Evolutionary conservation across 2,797 vertebrate species (phyloP), one percentile per base, ranked within the genome.

Genomic region (Melanotaenia nigrans): DNA sequence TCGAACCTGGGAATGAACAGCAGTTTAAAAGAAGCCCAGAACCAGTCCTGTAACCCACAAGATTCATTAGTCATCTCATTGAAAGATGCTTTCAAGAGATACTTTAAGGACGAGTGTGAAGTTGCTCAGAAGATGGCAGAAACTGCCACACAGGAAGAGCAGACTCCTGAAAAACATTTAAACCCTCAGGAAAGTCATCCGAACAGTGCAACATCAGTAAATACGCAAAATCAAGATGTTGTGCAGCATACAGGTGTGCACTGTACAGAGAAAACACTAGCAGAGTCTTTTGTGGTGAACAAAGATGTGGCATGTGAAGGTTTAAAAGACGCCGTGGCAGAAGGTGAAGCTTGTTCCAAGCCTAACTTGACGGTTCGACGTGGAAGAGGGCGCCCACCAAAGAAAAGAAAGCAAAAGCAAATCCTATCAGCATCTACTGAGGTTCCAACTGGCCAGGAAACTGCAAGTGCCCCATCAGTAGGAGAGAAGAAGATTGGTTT

Each of bases 361-460:
- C 61, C 73, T 1, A 38, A 35, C 2, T 3, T 36, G 6, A 0
- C 25, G 22, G 10, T 16, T 35, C 10, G 4, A 2, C 66, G 36
- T 30, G 78, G 12, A 79, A 85, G 74, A 85, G 85, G 83, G 36
- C 66, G 65, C 0, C 82, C 70, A 14, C 71, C 83, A 35, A 86
- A 87, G 42, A 85, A 65, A 79, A 28, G 1, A 2, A 85, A 60
- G 68, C 2, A 3, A 5, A 71, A 77, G 25, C 7, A 51, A 40
- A 61, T 18, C 57, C 4, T 5, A 2, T 25, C 16, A 24, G 16
- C 35, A 59, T 47, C 63, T 3, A 28, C 62, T 38, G 36, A 60
- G 60, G 33, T 25, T 61, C 12, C 35, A 49, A 28, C 9, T 49
- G 16, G 40, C 1, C 38, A 45, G 49, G 3, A 53, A 14, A 20